phyloP scores from a whole-genome alignment of 37 sponge, comb jelly and placozoan genomes.

The Petrosia ficiformis region DNA sequence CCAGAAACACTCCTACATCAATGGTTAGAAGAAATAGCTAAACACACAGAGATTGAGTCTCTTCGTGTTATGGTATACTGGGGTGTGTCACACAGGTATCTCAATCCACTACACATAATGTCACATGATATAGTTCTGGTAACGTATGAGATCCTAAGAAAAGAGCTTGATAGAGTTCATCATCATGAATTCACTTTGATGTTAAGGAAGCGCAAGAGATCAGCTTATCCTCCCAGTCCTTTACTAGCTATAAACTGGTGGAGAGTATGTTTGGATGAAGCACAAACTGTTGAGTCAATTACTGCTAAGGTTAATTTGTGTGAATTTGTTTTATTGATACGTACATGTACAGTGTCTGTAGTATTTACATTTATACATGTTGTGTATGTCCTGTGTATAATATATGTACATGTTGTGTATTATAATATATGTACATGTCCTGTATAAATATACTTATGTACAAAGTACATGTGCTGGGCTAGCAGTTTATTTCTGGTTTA shows the following conservation, averaged over 20 bases:
- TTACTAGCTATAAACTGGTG: conserved; percentile 79
- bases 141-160: conserved; percentile 63
- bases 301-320: conserved; percentile 17
- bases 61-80: conserved; percentile 62
- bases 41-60: conserved; percentile 50
- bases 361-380: no score
- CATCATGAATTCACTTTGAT: conserved; percentile 30
- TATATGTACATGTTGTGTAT: no score
- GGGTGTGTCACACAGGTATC: conserved; percentile 50
- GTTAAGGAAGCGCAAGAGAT: conserved; percentile 57
- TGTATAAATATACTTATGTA: no score
- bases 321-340: not conserved
- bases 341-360: no score
- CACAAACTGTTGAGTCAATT: conserved; percentile 84
- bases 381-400: no score
- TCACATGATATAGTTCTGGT: conserved; percentile 69
- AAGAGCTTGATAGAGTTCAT: conserved; percentile 62
- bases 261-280: conserved; percentile 90
- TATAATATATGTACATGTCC: no score
- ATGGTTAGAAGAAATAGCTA: conserved; percentile 77
- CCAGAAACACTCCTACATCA: conserved; percentile 67
- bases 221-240: conserved; percentile 60
- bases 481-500: not conserved
- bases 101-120: conserved; percentile 56
- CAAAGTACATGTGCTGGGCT: not conserved